Evolutionary conservation across 2,888 invertebrate genomes (phyloP).

Genomic region (Drosophila peninsularis): DNA sequence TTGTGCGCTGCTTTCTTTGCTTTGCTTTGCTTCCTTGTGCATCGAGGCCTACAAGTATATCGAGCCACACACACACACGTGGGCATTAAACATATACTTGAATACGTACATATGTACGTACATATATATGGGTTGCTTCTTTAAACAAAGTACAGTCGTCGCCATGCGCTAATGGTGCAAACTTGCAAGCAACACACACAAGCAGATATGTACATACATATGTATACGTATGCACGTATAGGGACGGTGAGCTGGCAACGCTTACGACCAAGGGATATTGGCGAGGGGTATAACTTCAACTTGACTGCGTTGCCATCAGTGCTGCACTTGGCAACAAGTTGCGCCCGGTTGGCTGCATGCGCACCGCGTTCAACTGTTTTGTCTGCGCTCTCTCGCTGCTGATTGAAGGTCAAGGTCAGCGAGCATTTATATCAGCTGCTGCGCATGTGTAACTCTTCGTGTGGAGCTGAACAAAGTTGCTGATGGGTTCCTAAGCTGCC

Average conservation of each 20-base stretch:
- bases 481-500: conserved; percentile 16
- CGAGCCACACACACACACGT: conserved; percentile 27
- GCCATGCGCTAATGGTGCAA: conserved; percentile 71
- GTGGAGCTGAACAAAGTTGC: conserved; percentile 15
- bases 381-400: conserved; percentile 38
- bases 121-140: conserved; percentile 40
- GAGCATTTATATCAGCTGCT: conserved; percentile 71
- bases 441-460: conserved; percentile 67
- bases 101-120: conserved; percentile 5
- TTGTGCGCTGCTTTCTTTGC: conserved; percentile 55
- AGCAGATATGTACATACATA: background rate
- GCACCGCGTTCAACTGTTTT: conserved; percentile 36
- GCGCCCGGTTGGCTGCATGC: conserved; percentile 36
- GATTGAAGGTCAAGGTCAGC: conserved; percentile 80
- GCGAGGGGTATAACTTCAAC: conserved; percentile 49
- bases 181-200: conserved; percentile 58
- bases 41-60: conserved; percentile 36
- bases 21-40: conserved; percentile 68
- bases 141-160: conserved; percentile 72
- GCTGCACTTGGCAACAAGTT: conserved; percentile 76
- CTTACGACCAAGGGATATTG: conserved; percentile 22
- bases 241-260: conserved; percentile 28
- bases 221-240: conserved; percentile 5
- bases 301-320: conserved; percentile 48
- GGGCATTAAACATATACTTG: conserved; percentile 31